Evolutionary conservation across 2,113 vertebrate species (phyloP), one percentile per base, ranked within the genome.

Genomic region (Caranx ignobilis): DNA sequence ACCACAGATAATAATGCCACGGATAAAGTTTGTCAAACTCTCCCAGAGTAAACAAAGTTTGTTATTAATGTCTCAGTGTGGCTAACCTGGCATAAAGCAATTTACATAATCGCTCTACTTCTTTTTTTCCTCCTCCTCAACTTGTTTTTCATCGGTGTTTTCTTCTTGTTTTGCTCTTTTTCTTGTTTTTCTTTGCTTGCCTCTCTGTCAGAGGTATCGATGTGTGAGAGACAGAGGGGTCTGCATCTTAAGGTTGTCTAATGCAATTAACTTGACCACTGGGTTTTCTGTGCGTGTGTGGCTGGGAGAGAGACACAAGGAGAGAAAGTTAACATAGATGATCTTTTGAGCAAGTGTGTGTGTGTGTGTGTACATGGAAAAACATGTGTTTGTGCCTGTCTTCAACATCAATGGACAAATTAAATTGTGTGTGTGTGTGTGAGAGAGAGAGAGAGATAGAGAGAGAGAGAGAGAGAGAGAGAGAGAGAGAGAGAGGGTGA

Each of bases 191-290:
- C 78, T 77, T 56, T 7, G 31, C 68, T 55, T 13, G 62, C 34
- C 56, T 80, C 81, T 72, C 80, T 54, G 55, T 83, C 81, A 81
- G 89, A 90, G 81, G 84, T 89, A 92, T 81, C 16, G 81, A 87
- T 89, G 90, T 91, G 92, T 88, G 90, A 92, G 85, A 83, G 37
- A 79, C 87, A 93, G 89, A 91, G 87, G 87, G 79, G 83, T 91
- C 84, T 87, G 84, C 77, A 76, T 83, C 73, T 88, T 85, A 89
- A 89, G 84, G 85, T 87, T 54, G 70, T 69, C 72, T 86, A 91
- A 91, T 91, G 80, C 87, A 92, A 91, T 93, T 93, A 91, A 76
- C 77, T 89, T 81, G 78, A 92, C 86, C 91, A 84, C 77, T 93
- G 91, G 79, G 76, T 82, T 79, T 74, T 68, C 66, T 55, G 76